Percentiles rank a stretch among this genome's conserved stretches.
Conservation (phyloP, 2,113 vertebrate genomes). For the Tonatia bakeri region DNA sequence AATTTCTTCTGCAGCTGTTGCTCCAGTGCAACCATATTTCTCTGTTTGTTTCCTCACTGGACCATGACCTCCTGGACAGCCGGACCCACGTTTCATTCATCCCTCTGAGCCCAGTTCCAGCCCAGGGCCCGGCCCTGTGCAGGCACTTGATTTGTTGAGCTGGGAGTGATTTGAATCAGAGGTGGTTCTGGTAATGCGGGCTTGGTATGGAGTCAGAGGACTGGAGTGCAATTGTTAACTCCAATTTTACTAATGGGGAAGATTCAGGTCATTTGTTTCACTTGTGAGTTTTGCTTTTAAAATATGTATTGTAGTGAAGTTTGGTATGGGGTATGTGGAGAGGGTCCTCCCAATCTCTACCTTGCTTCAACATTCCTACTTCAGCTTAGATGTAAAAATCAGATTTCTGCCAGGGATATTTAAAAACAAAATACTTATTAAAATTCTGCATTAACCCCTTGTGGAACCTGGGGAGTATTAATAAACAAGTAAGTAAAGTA, state of each 20-base stretch:
- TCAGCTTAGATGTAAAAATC: not conserved
- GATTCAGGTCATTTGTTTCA: not conserved
- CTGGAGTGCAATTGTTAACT: not conserved
- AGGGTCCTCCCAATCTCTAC: not conserved
- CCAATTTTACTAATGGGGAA: not conserved
- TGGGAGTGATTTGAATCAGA: not conserved
- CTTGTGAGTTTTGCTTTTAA: not conserved
- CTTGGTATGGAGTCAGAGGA: not conserved
- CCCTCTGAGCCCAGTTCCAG: not conserved
- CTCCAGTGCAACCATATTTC: not conserved
- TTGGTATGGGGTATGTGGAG: not conserved
- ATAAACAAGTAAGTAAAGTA: conserved; percentile 32
- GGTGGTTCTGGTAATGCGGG: not conserved
- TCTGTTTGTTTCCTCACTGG: not conserved
- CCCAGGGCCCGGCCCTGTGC: not conserved
- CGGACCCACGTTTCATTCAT: not conserved
- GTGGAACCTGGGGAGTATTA: not conserved
- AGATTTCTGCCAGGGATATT: not conserved
- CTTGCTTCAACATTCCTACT: not conserved
- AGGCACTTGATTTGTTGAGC: not conserved
- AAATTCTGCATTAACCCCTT: not conserved
- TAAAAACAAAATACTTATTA: not conserved
- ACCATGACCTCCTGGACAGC: not conserved
- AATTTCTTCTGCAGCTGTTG: not conserved
- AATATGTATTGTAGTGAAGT: not conserved